Conservation (phyloP, 2,113 vertebrate genomes). For the Tragulus kanchil region DNA sequence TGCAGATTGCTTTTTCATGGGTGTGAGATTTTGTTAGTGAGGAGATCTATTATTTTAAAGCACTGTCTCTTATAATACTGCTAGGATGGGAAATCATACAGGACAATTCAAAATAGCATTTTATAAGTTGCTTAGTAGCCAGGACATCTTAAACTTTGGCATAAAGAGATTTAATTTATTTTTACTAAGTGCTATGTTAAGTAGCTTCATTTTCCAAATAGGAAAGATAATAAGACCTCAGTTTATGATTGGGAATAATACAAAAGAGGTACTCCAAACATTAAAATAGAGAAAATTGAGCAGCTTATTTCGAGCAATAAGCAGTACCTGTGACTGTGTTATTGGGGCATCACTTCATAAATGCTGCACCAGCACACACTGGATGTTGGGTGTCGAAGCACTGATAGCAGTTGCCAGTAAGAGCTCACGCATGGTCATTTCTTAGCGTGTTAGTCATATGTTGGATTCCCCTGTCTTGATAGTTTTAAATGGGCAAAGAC, state of each 20-base stretch:
- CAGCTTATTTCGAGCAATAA: conserved; percentile 44
- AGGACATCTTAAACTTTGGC: conserved; percentile 60
- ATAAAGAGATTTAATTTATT: conserved; percentile 65
- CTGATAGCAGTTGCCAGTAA: not conserved
- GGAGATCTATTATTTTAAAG: conserved; percentile 59
- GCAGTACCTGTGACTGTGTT: conserved; percentile 39
- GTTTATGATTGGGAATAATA: conserved; percentile 45
- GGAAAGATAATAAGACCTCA: conserved; percentile 15
- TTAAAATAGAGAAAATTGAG: conserved; percentile 31
- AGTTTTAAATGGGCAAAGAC: conserved; percentile 15
- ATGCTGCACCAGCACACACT: conserved; percentile 28
- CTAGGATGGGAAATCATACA: conserved; percentile 14
- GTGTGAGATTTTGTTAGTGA: conserved; percentile 61
- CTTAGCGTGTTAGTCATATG: conserved; percentile 14
- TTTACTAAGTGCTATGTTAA: conserved; percentile 49
- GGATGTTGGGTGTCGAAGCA: conserved; percentile 12
- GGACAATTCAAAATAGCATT: conserved; percentile 66
- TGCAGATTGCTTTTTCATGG: conserved; percentile 71
- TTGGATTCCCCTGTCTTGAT: conserved; percentile 43
- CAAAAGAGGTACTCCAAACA: conserved; percentile 1
- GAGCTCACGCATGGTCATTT: not conserved
- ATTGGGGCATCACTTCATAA: conserved; percentile 24
- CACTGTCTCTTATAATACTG: conserved; percentile 26
- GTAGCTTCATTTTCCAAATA: conserved; percentile 66
- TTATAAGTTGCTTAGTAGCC: conserved; percentile 62